Evolutionary conservation across 2,888 invertebrate species (phyloP).

Genomic region (Lissocephala sabroskyi): DNA sequence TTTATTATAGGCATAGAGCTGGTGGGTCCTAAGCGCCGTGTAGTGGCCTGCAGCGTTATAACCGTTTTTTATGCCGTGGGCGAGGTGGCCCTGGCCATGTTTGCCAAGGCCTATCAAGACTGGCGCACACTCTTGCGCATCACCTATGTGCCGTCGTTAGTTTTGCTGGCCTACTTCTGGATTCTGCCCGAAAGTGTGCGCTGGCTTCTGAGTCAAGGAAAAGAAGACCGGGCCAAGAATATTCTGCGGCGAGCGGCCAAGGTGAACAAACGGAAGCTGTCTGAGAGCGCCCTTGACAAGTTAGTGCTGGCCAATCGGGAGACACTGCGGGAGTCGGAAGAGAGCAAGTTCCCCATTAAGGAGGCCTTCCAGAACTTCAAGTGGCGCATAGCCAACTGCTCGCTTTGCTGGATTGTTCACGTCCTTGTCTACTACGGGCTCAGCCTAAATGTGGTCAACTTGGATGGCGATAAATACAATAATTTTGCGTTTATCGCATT

Average conservation of each 20-base stretch:
- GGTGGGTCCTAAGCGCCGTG: constrained; percentile 82
- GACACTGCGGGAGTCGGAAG: constrained; percentile 53
- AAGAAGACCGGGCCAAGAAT: constrained; percentile 75
- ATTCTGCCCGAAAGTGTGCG: constrained; percentile 82
- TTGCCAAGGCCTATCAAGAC: constrained; percentile 79
- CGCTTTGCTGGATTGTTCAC: constrained; percentile 86
- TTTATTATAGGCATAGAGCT: constrained; percentile 85
- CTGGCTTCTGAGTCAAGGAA: constrained; percentile 81
- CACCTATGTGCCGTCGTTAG: constrained; percentile 79
- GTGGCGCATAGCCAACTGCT: constrained; percentile 75
- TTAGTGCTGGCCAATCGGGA: constrained; percentile 57
- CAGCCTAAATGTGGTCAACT: constrained; percentile 82
- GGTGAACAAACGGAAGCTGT: constrained; percentile 77
- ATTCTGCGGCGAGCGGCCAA: constrained; percentile 77
- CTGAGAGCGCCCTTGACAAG: constrained; percentile 73
- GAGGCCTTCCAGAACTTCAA: constrained; percentile 63
- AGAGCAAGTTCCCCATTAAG: constrained; percentile 64
- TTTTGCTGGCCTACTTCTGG: constrained; percentile 80
- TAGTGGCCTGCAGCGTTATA: constrained; percentile 80
- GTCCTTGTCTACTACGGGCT: constrained; percentile 87
- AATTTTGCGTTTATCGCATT: constrained; percentile 78
- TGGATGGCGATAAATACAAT: constrained; percentile 82
- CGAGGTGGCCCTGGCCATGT: constrained; percentile 78
- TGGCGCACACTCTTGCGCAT: constrained; percentile 80
- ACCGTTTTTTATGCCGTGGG: constrained; percentile 82